Conservation (phyloP, 23 tunicate species). For the Clavelina lepadiformis region DNA sequence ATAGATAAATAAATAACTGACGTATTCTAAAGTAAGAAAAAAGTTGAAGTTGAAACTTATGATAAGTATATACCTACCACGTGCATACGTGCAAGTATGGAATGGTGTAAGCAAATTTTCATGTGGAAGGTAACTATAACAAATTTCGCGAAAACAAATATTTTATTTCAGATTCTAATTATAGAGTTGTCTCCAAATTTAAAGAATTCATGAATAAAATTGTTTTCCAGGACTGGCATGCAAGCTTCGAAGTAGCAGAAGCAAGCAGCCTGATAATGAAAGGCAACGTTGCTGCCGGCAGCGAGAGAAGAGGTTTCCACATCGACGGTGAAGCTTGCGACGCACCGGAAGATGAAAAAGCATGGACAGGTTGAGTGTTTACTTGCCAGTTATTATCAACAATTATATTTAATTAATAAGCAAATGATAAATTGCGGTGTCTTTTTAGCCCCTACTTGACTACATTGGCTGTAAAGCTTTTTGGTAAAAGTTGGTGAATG, state of each 20-base stretch:
- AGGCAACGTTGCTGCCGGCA: conserved; percentile 70
- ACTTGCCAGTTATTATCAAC: not conserved
- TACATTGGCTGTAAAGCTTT: no score
- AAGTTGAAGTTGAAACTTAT: no score
- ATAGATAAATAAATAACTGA: no score
- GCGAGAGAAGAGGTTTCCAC: conserved; percentile 69
- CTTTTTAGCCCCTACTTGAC: not conserved
- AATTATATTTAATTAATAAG: not conserved
- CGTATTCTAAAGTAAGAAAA: no score
- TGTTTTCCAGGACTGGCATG: conserved; percentile 49
- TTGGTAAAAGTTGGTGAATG: no score
- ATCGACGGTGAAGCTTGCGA: conserved; percentile 63
- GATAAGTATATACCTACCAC: no score
- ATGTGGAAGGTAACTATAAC: no score
- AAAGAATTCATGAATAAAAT: not conserved
- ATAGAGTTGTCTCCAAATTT: not conserved
- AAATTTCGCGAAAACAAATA: no score
- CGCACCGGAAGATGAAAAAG: conserved; percentile 15
- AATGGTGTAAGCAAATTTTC: no score
- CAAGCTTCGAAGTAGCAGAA: conserved; percentile 43
- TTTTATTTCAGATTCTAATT: not conserved
- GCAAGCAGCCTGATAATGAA: conserved; percentile 31
- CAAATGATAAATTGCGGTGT: not conserved
- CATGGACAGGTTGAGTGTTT: conserved; percentile 30
- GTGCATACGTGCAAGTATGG: no score